Conservation (phyloP, 2,113 vertebrate species). For the Rhabdornis inornatus region DNA sequence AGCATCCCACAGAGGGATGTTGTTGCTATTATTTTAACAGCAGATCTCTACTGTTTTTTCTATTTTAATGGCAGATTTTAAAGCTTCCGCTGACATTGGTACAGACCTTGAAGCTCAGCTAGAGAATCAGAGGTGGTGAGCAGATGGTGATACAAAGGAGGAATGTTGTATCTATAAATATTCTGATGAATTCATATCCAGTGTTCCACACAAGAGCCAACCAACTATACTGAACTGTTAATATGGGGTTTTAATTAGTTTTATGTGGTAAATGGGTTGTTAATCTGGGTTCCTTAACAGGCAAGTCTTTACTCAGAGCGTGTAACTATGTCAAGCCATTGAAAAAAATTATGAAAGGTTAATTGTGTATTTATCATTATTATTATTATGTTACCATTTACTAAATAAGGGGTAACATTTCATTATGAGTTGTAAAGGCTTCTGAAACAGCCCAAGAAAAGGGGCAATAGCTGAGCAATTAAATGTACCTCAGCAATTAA, state of each 20-base stretch:
- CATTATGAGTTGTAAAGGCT: background rate
- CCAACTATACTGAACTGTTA: background rate
- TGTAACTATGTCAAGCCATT: background rate
- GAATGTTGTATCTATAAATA: slow-evolving; percentile 57
- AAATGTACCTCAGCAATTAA: background rate
- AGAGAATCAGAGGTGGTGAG: slow-evolving; percentile 51
- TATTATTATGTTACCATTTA: background rate
- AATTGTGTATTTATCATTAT: background rate
- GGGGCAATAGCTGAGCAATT: background rate
- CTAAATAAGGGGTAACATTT: background rate
- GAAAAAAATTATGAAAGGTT: background rate
- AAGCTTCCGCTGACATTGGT: slow-evolving; percentile 60
- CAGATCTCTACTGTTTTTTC: slow-evolving; percentile 55
- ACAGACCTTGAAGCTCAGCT: slow-evolving; percentile 37
- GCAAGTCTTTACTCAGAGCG: background rate
- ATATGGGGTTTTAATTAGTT: background rate
- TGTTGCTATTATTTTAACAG: slow-evolving; percentile 61
- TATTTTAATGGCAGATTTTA: slow-evolving; percentile 64
- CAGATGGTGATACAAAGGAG: slow-evolving; percentile 54
- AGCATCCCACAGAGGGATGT: slow-evolving; percentile 62
- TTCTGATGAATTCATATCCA: slow-evolving; percentile 19
- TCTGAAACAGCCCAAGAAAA: background rate
- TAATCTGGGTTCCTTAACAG: background rate
- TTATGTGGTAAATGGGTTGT: background rate
- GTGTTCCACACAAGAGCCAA: background rate